Evolutionary conservation across 2,888 invertebrate genomes (phyloP).

Genomic region (Spicauda simplicius): DNA sequence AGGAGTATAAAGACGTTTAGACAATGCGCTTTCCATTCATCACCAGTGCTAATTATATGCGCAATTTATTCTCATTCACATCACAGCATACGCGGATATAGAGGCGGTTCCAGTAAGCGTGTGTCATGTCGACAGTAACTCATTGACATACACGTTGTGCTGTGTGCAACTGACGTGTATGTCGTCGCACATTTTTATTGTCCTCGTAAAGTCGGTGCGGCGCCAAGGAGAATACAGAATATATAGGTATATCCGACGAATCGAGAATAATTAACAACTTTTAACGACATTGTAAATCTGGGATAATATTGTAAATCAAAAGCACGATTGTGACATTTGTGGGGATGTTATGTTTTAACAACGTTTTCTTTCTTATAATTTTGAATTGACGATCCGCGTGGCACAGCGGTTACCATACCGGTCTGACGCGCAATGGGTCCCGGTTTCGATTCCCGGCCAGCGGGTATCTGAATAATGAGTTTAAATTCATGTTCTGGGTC

Average conservation of each 20-base stretch:
- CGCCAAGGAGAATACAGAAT: conserved; percentile 37
- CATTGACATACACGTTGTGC: conserved; percentile 52
- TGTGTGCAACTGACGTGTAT: conserved; percentile 50
- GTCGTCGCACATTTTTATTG: conserved; percentile 65
- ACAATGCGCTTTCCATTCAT: conserved; percentile 1
- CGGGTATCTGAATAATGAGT: too few relatives aligned
- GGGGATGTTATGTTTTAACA: neutral
- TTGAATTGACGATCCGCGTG: too few relatives aligned
- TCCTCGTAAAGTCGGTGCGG: conserved; percentile 58
- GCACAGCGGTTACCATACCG: too few relatives aligned
- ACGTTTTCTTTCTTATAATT: neutral
- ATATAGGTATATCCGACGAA: conserved; percentile 22
- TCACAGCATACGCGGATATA: conserved; percentile 23
- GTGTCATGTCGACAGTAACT: conserved; percentile 41
- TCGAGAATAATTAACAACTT: conserved; percentile 36
- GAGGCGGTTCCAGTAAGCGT: conserved; percentile 28
- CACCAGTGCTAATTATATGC: neutral
- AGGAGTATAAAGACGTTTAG: too few relatives aligned
- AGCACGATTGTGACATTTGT: conserved; percentile 7
- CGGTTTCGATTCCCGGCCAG: too few relatives aligned
- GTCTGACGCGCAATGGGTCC: too few relatives aligned
- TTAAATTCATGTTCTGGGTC: too few relatives aligned
- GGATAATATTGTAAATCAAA: conserved; percentile 21
- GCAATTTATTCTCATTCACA: conserved; percentile 16
- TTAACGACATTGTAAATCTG: conserved; percentile 35